Percentiles rank a stretch among this genome's conserved stretches.
Conservation (phyloP, 2,888 invertebrate species). For the Periphyllus acericola region DNA sequence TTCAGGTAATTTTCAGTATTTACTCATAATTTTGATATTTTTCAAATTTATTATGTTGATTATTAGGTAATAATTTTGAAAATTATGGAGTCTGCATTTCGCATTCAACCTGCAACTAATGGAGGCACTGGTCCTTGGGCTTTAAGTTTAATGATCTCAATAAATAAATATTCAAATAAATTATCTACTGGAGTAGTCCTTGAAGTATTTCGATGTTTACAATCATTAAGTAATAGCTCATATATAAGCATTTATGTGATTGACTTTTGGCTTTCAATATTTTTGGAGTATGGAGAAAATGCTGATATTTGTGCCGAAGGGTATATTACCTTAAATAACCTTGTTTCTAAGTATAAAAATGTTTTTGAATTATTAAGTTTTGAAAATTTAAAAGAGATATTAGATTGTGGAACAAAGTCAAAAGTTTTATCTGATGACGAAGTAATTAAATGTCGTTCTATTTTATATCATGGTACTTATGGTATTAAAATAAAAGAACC, state of each 20-base stretch:
- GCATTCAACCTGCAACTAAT: slow-evolving; percentile 37
- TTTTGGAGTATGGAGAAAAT: slow-evolving; percentile 1
- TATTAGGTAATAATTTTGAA: slow-evolving; percentile 29
- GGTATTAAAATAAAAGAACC: slow-evolving; percentile 12
- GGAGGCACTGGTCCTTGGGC: slow-evolving; percentile 52
- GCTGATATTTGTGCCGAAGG: background rate
- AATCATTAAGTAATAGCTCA: slow-evolving; percentile 10
- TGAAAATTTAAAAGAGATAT: background rate
- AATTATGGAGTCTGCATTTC: slow-evolving; percentile 33
- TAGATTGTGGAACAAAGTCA: background rate
- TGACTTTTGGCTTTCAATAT: slow-evolving; percentile 33
- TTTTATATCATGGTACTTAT: slow-evolving; percentile 25
- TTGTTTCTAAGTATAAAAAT: background rate
- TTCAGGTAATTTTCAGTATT: slow-evolving; percentile 24
- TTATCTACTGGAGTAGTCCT: slow-evolving; percentile 20
- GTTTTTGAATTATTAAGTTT: background rate
- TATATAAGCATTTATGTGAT: slow-evolving; percentile 4
- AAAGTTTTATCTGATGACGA: slow-evolving; percentile 22
- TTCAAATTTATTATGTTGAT: background rate
- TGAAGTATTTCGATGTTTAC: slow-evolving; percentile 31
- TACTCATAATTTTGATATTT: background rate
- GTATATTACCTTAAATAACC: slow-evolving; percentile 5
- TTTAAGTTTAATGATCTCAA: slow-evolving; percentile 23
- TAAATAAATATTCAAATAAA: background rate
- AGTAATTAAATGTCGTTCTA: background rate